Conservation (phyloP, 1,140 invertebrate species). For the Apis laboriosa region DNA sequence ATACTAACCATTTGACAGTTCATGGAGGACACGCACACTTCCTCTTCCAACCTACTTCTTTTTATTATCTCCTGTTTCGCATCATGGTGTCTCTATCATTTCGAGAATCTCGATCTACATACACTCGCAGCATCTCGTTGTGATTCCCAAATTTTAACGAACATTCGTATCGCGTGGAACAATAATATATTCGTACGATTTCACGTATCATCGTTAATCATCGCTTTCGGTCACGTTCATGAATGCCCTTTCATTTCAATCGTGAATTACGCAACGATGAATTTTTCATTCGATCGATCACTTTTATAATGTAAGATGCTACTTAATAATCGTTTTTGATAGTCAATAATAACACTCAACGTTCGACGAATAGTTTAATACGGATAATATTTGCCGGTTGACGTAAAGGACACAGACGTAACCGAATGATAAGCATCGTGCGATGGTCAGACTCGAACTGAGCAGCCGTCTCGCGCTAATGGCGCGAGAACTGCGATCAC, state of each 20-base stretch:
- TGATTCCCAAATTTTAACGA: slow-evolving; percentile 6
- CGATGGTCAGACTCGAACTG: slow-evolving; percentile 49
- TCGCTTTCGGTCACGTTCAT: background rate
- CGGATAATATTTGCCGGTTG: background rate
- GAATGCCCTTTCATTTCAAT: background rate
- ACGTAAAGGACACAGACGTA: background rate
- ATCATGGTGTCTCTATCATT: slow-evolving; percentile 8
- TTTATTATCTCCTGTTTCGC: background rate
- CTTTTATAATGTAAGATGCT: too few relatives aligned
- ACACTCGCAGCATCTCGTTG: slow-evolving; percentile 8
- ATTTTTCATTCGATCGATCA: background rate
- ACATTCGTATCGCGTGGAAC: background rate
- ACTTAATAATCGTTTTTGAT: too few relatives aligned
- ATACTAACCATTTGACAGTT: slow-evolving; percentile 49
- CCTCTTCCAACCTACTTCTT: slow-evolving; percentile 10
- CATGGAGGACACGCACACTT: slow-evolving; percentile 4
- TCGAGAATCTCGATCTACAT: slow-evolving; percentile 13
- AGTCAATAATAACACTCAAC: background rate
- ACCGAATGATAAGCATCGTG: background rate
- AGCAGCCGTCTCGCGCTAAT: slow-evolving; percentile 4
- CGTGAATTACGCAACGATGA: background rate
- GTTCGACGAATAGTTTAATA: slow-evolving; percentile 27
- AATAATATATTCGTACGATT: background rate
- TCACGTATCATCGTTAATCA: slow-evolving; percentile 43
- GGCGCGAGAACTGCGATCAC: slow-evolving; percentile 24